phyloP scores from a whole-genome alignment of 2,797 vertebrate genomes.

The Dipus sagitta region DNA sequence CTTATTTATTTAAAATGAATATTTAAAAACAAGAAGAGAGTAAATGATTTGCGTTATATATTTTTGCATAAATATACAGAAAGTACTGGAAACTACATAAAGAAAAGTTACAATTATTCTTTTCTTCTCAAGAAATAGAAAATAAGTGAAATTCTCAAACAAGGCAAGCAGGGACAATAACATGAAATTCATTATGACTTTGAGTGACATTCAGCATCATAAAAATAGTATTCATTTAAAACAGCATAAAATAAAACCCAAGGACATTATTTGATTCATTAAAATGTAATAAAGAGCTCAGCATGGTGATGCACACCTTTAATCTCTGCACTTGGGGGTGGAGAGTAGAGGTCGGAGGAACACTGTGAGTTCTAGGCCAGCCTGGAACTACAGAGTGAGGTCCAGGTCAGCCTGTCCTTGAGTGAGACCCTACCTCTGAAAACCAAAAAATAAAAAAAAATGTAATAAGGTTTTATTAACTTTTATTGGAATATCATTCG shows the following conservation, averaged over 20 bases:
- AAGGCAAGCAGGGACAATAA: slow-evolving; percentile 6
- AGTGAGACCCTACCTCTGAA: too few relatives aligned
- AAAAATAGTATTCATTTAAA: slow-evolving; percentile 35
- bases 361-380: too few relatives aligned
- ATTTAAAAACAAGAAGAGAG: not conserved
- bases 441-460: too few relatives aligned
- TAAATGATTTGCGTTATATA: not conserved
- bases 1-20: slow-evolving; percentile 18
- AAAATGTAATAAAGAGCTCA: slow-evolving; percentile 5
- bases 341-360: too few relatives aligned
- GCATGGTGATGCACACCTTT: too few relatives aligned
- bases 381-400: too few relatives aligned
- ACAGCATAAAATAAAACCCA: slow-evolving; percentile 36
- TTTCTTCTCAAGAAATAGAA: slow-evolving; percentile 32
- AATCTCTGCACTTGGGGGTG: too few relatives aligned
- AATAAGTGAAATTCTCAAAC: not conserved
- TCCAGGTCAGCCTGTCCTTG: too few relatives aligned
- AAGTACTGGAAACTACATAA: not conserved
- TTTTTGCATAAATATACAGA: not conserved
- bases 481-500: slow-evolving; percentile 52
- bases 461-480: not conserved
- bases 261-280: slow-evolving; percentile 55
- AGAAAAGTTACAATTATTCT: not conserved
- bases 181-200: slow-evolving; percentile 60
- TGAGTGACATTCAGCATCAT: not conserved